Conservation (phyloP, 92 coral and sea anemone genomes). For the Epizoanthus scotinus region DNA sequence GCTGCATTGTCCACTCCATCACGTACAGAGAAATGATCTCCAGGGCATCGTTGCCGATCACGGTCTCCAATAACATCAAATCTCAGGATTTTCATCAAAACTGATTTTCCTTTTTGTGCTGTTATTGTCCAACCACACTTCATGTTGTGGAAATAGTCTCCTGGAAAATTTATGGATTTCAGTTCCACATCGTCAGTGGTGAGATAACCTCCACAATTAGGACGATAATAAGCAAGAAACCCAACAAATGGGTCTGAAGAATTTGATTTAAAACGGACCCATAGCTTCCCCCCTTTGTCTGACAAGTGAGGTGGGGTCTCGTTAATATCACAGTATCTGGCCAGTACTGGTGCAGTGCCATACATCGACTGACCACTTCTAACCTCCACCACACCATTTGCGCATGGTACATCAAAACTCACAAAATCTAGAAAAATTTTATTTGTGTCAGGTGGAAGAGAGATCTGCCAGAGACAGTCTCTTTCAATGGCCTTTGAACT, state of each 20-base stretch:
- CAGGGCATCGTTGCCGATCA: constrained; percentile 59
- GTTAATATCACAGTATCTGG: constrained; percentile 66
- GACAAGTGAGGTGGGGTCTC: constrained; percentile 62
- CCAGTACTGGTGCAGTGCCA: constrained; percentile 57
- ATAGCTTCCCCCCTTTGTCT: constrained; percentile 60
- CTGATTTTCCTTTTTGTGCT: constrained; percentile 66
- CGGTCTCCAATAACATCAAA: constrained; percentile 75
- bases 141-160: constrained; percentile 73
- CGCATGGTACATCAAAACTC: constrained; percentile 83
- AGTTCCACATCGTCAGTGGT: constrained; percentile 55
- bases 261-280: constrained; percentile 85
- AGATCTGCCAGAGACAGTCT: constrained; percentile 87
- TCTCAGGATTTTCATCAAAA: constrained; percentile 61
- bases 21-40: constrained; percentile 69
- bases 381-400: constrained; percentile 65
- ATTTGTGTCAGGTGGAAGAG: constrained; percentile 57
- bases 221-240: constrained; percentile 68
- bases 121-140: constrained; percentile 80
- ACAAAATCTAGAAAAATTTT: constrained; percentile 80
- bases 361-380: constrained; percentile 65
- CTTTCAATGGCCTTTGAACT: constrained; percentile 57
- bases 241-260: constrained; percentile 76
- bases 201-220: constrained; percentile 63
- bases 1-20: constrained; percentile 62
- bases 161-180: constrained; percentile 64